Percentiles rank a stretch among this genome's conserved stretches.
Conservation (phyloP, 2,888 invertebrate species). For the Coremacera marginata region DNA sequence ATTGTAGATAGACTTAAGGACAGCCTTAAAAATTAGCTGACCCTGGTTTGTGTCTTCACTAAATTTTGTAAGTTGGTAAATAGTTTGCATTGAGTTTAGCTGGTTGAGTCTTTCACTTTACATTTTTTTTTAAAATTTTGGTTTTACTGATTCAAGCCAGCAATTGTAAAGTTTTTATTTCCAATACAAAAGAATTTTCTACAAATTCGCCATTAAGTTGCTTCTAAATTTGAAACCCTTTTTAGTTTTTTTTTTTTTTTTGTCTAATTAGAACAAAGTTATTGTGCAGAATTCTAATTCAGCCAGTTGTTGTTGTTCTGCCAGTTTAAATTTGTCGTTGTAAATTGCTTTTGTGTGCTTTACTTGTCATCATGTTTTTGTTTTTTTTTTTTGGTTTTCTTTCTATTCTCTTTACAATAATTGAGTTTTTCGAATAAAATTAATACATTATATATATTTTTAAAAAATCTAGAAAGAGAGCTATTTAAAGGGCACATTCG, state of each 20-base stretch:
- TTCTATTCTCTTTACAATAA: not conserved
- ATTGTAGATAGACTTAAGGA: not conserved
- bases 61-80: not conserved
- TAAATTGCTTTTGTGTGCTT: not conserved
- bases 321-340: constrained; percentile 2
- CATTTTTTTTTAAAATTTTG: not conserved
- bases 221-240: constrained; percentile 33
- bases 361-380: not conserved
- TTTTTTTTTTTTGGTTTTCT: not conserved
- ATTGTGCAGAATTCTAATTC: not conserved
- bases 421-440: constrained; percentile 15
- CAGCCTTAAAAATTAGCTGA: constrained; percentile 20
- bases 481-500: constrained; percentile 71
- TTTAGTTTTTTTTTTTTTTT: constrained; percentile 22
- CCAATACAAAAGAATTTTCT: constrained; percentile 50
- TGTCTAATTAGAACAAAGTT: not conserved
- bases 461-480: constrained; percentile 63
- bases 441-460: constrained; percentile 19
- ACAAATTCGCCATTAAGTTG: not conserved
- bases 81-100: constrained; percentile 48
- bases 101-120: not conserved
- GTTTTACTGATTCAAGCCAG: not conserved
- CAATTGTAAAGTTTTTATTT: not conserved
- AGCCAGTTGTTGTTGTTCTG: not conserved
- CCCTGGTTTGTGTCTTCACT: constrained; percentile 3